Evolutionary conservation across 2,113 vertebrate genomes (phyloP).

Genomic region (Pungitius pungitius): DNA sequence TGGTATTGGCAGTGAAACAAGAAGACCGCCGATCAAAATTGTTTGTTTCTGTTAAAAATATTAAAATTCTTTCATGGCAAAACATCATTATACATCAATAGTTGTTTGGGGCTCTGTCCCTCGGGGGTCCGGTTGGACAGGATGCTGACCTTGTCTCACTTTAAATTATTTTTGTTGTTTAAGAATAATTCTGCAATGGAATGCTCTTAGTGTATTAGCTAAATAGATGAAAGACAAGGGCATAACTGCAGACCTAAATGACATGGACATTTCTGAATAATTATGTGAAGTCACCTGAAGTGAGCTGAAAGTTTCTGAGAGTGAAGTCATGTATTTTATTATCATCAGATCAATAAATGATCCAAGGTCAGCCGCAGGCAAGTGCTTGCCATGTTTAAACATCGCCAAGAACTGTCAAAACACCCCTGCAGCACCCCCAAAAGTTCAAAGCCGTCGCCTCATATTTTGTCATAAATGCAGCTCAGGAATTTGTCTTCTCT

Average conservation of each 20-base stretch:
- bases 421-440: conserved; percentile 53
- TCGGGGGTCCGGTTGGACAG: not conserved
- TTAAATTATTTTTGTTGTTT: not conserved
- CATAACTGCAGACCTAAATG: not conserved
- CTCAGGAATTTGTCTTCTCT: conserved; percentile 55
- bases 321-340: conserved; percentile 34
- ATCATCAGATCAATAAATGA: conserved; percentile 52
- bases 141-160: not conserved
- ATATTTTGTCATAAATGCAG: conserved; percentile 46
- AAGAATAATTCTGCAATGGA: not conserved
- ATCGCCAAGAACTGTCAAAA: conserved; percentile 54
- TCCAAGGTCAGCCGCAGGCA: conserved; percentile 50
- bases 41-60: not conserved
- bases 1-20: too few species aligned
- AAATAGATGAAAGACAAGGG: not conserved
- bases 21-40: too few species aligned
- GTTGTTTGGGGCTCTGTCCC: not conserved
- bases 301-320: conserved; percentile 30
- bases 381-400: conserved; percentile 56
- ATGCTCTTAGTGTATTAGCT: not conserved
- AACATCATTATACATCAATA: not conserved
- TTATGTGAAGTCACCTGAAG: conserved; percentile 11
- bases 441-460: conserved; percentile 61
- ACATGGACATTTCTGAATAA: not conserved
- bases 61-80: not conserved